Evolutionary conservation across 2,797 vertebrate species (phyloP).

Genomic region (Acrossocheilus fasciatus): DNA sequence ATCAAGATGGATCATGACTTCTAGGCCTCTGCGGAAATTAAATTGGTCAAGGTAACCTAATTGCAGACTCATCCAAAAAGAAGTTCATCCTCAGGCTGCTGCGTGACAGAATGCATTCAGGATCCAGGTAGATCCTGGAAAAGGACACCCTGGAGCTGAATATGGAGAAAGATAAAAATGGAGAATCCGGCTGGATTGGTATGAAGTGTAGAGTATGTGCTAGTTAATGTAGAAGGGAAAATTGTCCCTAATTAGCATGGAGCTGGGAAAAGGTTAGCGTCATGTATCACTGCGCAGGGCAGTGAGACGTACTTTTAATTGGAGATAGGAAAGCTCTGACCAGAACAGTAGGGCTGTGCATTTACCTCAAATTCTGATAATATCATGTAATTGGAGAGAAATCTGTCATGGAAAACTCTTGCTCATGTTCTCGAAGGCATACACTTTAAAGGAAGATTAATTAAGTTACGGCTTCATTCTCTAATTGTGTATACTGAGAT

Average conservation of each 20-base stretch:
- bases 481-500: constrained; percentile 76
- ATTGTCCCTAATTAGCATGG: constrained; percentile 70
- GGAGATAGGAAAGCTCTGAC: constrained; percentile 66
- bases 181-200: constrained; percentile 49
- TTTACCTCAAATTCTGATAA: constrained; percentile 67
- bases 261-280: constrained; percentile 66
- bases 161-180: constrained; percentile 30
- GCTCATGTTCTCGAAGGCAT: constrained; percentile 66
- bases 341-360: constrained; percentile 57
- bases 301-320: constrained; percentile 68
- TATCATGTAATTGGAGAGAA: constrained; percentile 73
- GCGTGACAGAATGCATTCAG: constrained; percentile 60
- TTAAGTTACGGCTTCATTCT: constrained; percentile 71
- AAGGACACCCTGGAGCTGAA: constrained; percentile 57
- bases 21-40: constrained; percentile 41
- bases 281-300: constrained; percentile 64
- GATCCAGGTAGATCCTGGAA: constrained; percentile 57
- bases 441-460: constrained; percentile 74
- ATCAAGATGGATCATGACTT: constrained; percentile 53
- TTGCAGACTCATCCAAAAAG: constrained; percentile 56
- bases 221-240: constrained; percentile 58
- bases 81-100: constrained; percentile 54
- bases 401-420: constrained; percentile 70
- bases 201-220: constrained; percentile 38
- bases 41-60: constrained; percentile 54